phyloP scores from a whole-genome alignment of 2,113 vertebrate species.

The Sterrhoptilus dennistouni region DNA sequence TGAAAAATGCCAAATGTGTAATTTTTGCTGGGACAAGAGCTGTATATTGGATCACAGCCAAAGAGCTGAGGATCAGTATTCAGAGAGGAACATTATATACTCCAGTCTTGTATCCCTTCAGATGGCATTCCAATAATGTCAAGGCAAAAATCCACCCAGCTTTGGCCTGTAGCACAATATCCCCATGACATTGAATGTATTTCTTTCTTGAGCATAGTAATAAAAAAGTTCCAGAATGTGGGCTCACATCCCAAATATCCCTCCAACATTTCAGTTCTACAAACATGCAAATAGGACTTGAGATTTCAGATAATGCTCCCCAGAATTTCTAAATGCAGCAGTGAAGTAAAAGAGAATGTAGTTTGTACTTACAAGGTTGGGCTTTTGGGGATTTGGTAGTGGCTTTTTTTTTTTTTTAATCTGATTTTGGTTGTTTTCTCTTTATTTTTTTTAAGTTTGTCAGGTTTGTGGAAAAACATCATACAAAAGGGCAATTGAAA shows the following conservation, averaged over 20 bases:
- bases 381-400: accelerated
- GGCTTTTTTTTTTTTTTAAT: accelerated
- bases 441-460: not conserved
- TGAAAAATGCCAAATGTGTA: not conserved
- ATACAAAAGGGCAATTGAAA: not conserved
- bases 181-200: not conserved
- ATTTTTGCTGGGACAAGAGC: not conserved
- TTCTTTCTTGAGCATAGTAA: not conserved
- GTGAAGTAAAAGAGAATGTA: not conserved
- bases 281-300: not conserved
- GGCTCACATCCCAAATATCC: not conserved
- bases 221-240: not conserved
- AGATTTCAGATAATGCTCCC: not conserved
- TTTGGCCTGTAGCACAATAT: not conserved
- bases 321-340: not conserved
- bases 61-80: not conserved
- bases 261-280: not conserved
- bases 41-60: not conserved
- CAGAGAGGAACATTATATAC: not conserved
- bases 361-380: not conserved
- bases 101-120: not conserved
- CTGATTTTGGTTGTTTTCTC: not conserved
- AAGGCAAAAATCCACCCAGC: not conserved
- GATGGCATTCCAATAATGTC: not conserved
- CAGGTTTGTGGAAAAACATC: not conserved